Conservation (phyloP, 2,113 vertebrate genomes). For the Labeo catla region DNA sequence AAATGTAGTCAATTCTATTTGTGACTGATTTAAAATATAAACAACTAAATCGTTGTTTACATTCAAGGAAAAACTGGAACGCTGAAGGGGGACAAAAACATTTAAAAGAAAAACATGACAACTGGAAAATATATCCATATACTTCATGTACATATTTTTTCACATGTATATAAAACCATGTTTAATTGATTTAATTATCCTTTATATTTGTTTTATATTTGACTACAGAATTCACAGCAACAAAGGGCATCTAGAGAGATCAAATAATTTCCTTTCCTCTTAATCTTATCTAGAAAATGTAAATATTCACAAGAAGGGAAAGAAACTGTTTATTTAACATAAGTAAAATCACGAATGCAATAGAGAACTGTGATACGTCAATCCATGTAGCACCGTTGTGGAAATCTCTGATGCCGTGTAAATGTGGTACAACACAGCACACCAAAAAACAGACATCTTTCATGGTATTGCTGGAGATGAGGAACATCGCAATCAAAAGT, state of each 20-base stretch:
- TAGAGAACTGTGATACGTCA: not conserved
- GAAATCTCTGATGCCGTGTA: not conserved
- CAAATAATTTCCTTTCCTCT: not conserved
- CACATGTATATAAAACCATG: conserved; percentile 6
- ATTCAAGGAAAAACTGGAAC: conserved; percentile 35
- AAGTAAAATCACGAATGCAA: not conserved
- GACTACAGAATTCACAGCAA: conserved; percentile 37
- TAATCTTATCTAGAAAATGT: not conserved
- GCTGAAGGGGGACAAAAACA: conserved; percentile 4
- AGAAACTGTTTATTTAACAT: not conserved
- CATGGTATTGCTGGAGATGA: conserved; percentile 59
- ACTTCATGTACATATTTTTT: not conserved
- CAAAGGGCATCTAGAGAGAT: conserved; percentile 18
- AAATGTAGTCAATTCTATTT: not conserved
- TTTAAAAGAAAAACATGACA: not conserved
- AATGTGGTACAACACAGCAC: conserved; percentile 26
- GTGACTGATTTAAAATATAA: not conserved
- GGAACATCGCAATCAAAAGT: not conserved
- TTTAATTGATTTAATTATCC: not conserved
- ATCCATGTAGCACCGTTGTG: conserved; percentile 42
- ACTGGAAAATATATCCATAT: conserved; percentile 10
- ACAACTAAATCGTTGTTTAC: not conserved
- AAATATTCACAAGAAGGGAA: not conserved
- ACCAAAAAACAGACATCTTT: conserved; percentile 31
- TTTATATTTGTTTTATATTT: conserved; percentile 22